phyloP scores from a whole-genome alignment of 2,888 invertebrate genomes.

The Disparrhopalites patrizii region DNA sequence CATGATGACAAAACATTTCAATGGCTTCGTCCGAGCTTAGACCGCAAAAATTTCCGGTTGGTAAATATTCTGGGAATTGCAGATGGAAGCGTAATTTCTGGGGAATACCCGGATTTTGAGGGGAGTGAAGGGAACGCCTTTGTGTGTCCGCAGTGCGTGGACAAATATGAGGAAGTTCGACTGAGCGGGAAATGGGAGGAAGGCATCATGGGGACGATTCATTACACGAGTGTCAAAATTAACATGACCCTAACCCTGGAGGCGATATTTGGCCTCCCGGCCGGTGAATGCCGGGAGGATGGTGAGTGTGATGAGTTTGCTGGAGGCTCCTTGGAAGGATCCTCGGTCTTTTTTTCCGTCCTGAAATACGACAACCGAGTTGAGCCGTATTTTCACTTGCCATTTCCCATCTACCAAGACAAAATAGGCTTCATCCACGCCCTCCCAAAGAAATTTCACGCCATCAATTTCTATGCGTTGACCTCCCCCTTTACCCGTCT shows the following conservation, averaged over 20 bases:
- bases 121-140: too few relatives aligned
- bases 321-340: not conserved
- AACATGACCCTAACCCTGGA: not conserved
- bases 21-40: too few relatives aligned
- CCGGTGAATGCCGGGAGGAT: not conserved
- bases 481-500: not conserved
- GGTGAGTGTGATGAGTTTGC: slow-evolving; percentile 2
- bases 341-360: not conserved
- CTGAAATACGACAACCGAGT: not conserved
- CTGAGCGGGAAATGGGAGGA: not conserved
- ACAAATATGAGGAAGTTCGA: too few relatives aligned
- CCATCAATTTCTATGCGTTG: not conserved
- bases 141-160: too few relatives aligned
- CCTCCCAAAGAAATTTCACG: not conserved
- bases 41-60: too few relatives aligned
- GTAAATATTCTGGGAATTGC: too few relatives aligned
- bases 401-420: too few relatives aligned
- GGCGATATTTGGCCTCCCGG: not conserved
- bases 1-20: too few relatives aligned
- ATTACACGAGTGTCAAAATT: not conserved
- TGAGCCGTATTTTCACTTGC: too few relatives aligned
- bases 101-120: too few relatives aligned
- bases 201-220: not conserved
- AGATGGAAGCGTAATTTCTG: too few relatives aligned
- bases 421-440: not conserved